Percentiles rank a stretch among this genome's conserved stretches.
Evolutionary conservation across 2,888 invertebrate genomes (phyloP).

Genomic region (Lasius fuliginosus): DNA sequence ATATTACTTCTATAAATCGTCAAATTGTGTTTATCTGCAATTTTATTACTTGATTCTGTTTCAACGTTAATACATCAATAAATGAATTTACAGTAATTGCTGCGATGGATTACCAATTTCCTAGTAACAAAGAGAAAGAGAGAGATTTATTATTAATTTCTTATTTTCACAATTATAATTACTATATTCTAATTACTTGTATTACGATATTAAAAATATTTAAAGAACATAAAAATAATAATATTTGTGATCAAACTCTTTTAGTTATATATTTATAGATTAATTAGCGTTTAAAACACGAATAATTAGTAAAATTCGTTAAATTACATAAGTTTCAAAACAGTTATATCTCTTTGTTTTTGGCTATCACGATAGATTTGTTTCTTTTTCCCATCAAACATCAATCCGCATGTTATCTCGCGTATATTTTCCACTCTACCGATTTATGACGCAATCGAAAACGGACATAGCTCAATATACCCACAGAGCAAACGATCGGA

Average conservation of each 20-base stretch:
- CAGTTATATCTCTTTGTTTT: neutral
- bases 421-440: neutral
- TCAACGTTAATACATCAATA: neutral
- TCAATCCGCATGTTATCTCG: neutral
- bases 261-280: neutral
- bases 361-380: neutral
- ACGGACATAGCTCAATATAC: neutral
- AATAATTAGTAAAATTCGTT: neutral
- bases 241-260: neutral
- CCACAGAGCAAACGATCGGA: neutral
- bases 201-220: neutral
- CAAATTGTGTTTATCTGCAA: neutral
- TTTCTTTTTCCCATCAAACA: neutral
- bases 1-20: neutral
- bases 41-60: neutral
- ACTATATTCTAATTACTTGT: neutral
- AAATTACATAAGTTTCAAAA: neutral
- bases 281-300: neutral
- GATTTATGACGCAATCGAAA: slow-evolving; percentile 5
- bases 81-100: neutral
- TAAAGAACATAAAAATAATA: neutral
- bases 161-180: neutral
- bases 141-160: neutral
- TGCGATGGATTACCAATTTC: neutral
- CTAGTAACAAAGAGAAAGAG: neutral